Evolutionary conservation across 1,140 invertebrate genomes (phyloP), one percentile per base, ranked within the genome.

Genomic region (Drosophila equinoxialis): DNA sequence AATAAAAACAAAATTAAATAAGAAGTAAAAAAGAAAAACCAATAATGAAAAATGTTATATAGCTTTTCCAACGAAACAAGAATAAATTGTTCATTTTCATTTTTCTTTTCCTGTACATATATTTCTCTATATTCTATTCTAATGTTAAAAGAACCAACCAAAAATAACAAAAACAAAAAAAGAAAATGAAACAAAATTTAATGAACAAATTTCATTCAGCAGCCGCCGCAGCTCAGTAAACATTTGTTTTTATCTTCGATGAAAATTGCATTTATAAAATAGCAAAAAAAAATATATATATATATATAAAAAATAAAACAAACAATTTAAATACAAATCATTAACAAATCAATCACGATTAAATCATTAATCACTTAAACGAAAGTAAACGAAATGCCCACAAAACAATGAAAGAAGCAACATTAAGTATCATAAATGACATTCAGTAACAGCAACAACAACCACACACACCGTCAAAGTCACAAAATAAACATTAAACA

Each of bases 401-500:
- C 64, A 58, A 65, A 65, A 48, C 39, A 54, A 72, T 30, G 35
- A 23, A 45, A 58, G 42, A 61, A 37, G 68, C 70, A 74, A 85
- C 82, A 85, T 86, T 74, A 73, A 86, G 79, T 82, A 86, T 86
- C 82, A 86, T 82, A 82, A 82, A 74, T 71, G 70, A 83, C 77
- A 87, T 86, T 51, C 45, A 51, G 76, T 86, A 83, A 79, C 81
- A 87, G 61, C 68, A 68, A 72, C 75, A 78, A 62, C 45, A 51
- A 64, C 68, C 78, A 71, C 73, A 72, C 54, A 48, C 74, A 76
- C 81, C 75, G 82, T 84, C 78, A 78, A 71, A 71, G 74, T 77
- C 74, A 77, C 74, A 77, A 78, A 79, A 59, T 33, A 37, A 59
- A 59, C 30, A 33, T 59, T 79, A 73, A 79, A 51, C 45, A 51